Conservation (phyloP, 35 echinoderm and acorn worm species). For the Lytechinus variegatus region DNA sequence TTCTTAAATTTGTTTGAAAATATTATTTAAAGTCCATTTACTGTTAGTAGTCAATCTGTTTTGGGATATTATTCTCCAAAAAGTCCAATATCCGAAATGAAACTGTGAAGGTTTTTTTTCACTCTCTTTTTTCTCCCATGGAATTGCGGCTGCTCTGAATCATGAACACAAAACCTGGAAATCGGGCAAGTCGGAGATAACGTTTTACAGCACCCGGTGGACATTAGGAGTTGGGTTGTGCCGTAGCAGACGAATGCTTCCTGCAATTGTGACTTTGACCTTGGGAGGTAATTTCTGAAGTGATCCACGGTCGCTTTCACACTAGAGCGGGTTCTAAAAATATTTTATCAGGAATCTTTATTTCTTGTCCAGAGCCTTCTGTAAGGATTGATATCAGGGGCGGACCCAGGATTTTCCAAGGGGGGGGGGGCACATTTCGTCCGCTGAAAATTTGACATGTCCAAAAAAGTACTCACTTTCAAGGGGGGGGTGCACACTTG, state of each 20-base stretch:
- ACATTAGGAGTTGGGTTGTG: neutral
- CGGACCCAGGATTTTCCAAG: no score
- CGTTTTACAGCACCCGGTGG: neutral
- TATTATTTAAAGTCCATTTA: no score
- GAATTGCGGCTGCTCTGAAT: neutral
- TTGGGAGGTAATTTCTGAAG: neutral
- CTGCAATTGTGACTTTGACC: constrained; percentile 6
- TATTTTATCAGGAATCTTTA: neutral
- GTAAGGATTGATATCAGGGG: no score
- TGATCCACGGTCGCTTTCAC: neutral
- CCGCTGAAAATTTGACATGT: no score
- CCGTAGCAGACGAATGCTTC: neutral
- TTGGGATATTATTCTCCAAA: no score
- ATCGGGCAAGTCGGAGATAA: neutral
- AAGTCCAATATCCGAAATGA: no score
- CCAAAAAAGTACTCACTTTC: no score
- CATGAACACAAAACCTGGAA: neutral
- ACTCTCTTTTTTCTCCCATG: neutral
- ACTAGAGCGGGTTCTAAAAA: neutral
- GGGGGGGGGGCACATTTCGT: no score
- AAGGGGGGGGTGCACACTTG: no score
- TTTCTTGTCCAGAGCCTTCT: neutral
- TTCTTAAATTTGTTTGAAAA: no score
- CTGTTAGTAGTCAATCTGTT: no score
- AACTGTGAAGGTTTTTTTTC: neutral